phyloP scores from a whole-genome alignment of 2,113 vertebrate genomes.

The Sinocyclocheilus grahami region DNA sequence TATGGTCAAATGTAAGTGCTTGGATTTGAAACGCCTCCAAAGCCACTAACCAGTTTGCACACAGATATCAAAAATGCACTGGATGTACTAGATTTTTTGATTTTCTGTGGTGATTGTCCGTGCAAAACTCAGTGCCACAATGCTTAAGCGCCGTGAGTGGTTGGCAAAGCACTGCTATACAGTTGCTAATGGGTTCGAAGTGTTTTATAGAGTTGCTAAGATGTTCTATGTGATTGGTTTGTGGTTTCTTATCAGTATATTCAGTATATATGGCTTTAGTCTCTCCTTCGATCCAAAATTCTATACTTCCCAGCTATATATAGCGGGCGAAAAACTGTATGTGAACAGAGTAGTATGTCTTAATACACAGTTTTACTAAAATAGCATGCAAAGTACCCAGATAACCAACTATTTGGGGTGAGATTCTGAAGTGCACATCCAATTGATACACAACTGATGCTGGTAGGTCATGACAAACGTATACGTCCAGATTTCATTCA shows the following conservation, averaged over 20 bases:
- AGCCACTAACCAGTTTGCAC: not conserved
- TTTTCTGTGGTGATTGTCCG: not conserved
- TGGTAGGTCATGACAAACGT: no score
- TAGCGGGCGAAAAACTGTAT: not conserved
- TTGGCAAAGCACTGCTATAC: not conserved
- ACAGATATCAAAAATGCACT: not conserved
- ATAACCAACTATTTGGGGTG: no score
- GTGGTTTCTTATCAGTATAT: not conserved
- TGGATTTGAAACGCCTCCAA: constrained; percentile 32
- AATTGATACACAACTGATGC: no score
- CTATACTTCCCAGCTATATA: not conserved
- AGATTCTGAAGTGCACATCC: no score
- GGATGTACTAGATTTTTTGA: not conserved
- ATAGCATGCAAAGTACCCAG: no score
- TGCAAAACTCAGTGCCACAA: not conserved
- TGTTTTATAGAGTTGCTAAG: not conserved
- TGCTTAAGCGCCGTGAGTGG: not conserved
- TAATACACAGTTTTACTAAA: no score
- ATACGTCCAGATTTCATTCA: no score
- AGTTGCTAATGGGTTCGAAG: not conserved
- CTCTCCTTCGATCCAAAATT: not conserved
- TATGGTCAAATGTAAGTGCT: constrained; percentile 18
- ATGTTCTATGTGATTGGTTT: not conserved
- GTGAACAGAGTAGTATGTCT: no score
- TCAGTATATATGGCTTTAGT: not conserved